phyloP scores from a whole-genome alignment of 2,113 vertebrate species.

The Callocephalon fimbriatum region DNA sequence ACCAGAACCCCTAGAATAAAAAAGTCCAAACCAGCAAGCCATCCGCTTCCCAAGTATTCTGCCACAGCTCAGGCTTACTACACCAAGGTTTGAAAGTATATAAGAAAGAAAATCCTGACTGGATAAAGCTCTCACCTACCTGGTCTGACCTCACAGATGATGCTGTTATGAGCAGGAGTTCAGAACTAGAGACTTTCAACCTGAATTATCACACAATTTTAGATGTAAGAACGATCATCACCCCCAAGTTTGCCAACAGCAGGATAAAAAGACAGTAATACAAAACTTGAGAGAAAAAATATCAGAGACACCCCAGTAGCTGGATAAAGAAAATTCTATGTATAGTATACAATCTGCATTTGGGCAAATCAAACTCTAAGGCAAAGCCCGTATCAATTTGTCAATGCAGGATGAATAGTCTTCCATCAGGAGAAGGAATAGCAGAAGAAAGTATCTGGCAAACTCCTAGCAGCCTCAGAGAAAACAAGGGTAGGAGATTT shows the following conservation, averaged over 20 bases:
- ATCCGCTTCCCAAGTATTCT: rapidly evolving
- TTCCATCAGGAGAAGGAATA: background rate
- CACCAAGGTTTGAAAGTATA: rapidly evolving
- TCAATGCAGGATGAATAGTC: background rate
- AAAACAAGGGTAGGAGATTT: background rate
- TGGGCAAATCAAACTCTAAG: background rate
- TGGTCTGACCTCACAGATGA: background rate
- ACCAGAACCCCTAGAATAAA: background rate
- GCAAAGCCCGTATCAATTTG: background rate
- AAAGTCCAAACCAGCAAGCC: background rate
- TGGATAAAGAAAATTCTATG: background rate
- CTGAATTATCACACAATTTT: background rate
- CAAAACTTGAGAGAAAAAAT: background rate
- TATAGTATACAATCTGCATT: background rate
- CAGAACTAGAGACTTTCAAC: background rate
- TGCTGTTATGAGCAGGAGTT: background rate
- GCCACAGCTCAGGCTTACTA: background rate
- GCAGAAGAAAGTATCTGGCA: background rate
- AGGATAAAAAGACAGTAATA: background rate
- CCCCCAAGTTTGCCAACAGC: background rate
- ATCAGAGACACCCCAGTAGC: background rate
- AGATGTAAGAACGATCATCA: background rate
- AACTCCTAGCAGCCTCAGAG: background rate
- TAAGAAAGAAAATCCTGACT: background rate
- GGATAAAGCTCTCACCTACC: background rate